Conservation (phyloP, 2,113 vertebrate genomes). For the Hippocampus mohnikei region DNA sequence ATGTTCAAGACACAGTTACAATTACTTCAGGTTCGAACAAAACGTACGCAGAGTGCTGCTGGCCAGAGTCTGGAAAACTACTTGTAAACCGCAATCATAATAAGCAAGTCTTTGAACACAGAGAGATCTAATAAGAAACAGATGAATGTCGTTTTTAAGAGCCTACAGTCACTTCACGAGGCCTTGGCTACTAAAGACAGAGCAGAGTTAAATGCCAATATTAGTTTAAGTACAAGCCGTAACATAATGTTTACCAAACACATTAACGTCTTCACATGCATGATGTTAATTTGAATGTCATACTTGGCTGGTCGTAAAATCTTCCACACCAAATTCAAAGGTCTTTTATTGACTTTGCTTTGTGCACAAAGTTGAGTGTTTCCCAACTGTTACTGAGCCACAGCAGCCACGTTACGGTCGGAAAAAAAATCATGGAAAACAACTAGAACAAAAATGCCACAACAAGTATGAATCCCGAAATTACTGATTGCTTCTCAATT, state of each 20-base stretch:
- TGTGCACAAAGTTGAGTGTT: background rate
- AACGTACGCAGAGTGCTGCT: slow-evolving; percentile 3
- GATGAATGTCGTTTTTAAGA: background rate
- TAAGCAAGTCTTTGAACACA: slow-evolving; percentile 6
- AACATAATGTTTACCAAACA: slow-evolving; percentile 2
- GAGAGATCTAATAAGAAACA: background rate
- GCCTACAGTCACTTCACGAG: background rate
- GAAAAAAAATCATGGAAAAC: background rate
- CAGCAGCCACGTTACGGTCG: background rate
- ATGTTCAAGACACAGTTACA: slow-evolving; percentile 25
- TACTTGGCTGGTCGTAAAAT: background rate
- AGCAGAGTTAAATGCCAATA: background rate
- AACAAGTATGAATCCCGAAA: background rate
- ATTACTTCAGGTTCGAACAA: slow-evolving; percentile 25
- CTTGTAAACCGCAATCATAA: slow-evolving; percentile 8
- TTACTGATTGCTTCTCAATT: too few relatives aligned
- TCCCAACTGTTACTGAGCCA: background rate
- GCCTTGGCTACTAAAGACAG: background rate
- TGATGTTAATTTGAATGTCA: background rate
- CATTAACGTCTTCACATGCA: background rate
- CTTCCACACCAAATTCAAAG: background rate
- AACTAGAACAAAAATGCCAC: background rate
- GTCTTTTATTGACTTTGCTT: background rate
- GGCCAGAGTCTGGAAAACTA: slow-evolving; percentile 5
- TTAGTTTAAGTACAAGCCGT: slow-evolving; percentile 2